These are phyloP conservation scores for Champsocephalus gunnari DNA, from an alignment of 2,797 vertebrate genomes.

Conservation along the genomic window DNA sequence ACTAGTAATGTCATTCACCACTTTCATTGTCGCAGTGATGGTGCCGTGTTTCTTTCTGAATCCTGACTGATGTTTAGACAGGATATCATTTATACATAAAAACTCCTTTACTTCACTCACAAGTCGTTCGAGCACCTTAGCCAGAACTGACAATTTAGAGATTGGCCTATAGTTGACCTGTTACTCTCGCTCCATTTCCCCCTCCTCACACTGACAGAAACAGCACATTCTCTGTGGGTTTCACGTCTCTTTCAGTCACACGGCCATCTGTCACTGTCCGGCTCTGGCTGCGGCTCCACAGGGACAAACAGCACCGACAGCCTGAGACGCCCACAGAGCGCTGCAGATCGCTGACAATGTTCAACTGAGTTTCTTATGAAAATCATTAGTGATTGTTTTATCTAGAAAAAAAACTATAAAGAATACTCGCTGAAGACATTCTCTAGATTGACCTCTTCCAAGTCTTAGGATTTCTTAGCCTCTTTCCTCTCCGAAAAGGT, in stretches of 20 bases:
- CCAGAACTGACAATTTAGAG: no score
- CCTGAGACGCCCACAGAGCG: conserved; percentile 36
- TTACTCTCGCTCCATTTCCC: conserved; percentile 17
- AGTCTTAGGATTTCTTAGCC: not conserved
- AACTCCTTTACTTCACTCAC: no score
- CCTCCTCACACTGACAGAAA: conserved; percentile 47
- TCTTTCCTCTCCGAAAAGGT: conserved; percentile 5
- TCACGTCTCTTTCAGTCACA: conserved; percentile 10
- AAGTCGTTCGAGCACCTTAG: no score
- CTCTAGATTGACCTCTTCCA: not conserved
- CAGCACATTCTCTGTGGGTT: conserved; percentile 13
- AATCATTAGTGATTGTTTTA: not conserved
- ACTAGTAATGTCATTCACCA: no score
- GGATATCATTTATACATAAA: no score
- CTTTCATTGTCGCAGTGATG: no score
- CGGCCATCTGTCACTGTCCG: conserved; percentile 57
- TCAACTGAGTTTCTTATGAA: not conserved
- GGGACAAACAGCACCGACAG: conserved; percentile 27
- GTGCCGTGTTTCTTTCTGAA: no score
- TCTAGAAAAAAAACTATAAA: not conserved
- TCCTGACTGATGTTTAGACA: no score
- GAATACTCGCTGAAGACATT: fast-evolving
- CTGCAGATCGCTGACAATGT: not conserved
- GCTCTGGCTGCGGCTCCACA: conserved; percentile 37
- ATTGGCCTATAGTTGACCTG: not conserved